Conservation (phyloP, 2,888 invertebrate genomes). For the Drosophila affinis region DNA sequence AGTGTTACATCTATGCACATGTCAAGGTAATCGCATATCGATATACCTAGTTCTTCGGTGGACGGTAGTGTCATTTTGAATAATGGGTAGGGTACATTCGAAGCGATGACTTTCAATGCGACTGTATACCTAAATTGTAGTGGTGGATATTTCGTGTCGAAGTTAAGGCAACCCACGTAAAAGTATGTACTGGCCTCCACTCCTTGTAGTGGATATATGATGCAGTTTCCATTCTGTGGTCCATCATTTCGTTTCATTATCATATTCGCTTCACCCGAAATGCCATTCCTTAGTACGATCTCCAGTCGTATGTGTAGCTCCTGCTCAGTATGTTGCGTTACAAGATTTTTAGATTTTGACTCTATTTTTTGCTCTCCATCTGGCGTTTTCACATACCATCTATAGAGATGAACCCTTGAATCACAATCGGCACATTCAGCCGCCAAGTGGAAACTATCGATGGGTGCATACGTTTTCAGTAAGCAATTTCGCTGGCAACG, state of each 20-base stretch:
- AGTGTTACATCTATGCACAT: conserved; percentile 6
- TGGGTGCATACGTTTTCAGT: background rate
- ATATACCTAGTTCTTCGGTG: background rate
- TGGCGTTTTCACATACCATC: conserved; percentile 19
- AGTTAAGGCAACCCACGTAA: conserved; percentile 4
- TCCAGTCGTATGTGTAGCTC: background rate
- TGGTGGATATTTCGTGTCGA: conserved; percentile 15
- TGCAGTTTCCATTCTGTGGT: conserved; percentile 22
- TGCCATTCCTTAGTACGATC: background rate
- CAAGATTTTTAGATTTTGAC: background rate
- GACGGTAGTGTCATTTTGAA: conserved; percentile 2
- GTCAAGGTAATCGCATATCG: conserved; percentile 30
- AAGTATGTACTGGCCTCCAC: conserved; percentile 21
- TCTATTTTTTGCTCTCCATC: fast-evolving
- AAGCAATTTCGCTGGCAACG: conserved; percentile 26
- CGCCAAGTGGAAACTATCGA: conserved; percentile 13
- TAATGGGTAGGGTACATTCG: background rate
- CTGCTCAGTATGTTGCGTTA: background rate
- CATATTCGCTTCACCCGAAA: background rate
- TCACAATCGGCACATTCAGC: conserved; percentile 28
- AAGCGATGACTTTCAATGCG: background rate
- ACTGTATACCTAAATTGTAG: conserved; percentile 15
- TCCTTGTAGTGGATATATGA: background rate
- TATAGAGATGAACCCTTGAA: background rate
- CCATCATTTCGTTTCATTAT: conserved; percentile 18